Evolutionary conservation across 1,140 invertebrate species (phyloP).

Genomic region (Rhopalosiphum padi): DNA sequence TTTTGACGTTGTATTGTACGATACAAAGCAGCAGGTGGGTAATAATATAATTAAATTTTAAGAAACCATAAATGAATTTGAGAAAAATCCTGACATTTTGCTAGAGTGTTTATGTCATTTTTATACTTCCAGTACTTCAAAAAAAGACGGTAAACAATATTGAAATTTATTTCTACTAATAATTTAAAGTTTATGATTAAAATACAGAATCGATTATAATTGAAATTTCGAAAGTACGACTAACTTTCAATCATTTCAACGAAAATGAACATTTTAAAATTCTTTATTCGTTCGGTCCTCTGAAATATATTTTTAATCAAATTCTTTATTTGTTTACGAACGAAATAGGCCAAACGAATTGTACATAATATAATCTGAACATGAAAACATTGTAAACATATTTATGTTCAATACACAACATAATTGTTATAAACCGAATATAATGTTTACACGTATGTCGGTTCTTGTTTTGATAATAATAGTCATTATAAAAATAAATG

Average conservation of each 20-base stretch:
- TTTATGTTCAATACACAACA: background rate
- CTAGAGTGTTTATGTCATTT: background rate
- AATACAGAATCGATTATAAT: background rate
- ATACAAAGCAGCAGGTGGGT: background rate
- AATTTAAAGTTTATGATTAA: conserved; percentile 10
- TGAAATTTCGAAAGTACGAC: background rate
- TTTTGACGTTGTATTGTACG: background rate
- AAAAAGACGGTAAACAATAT: background rate
- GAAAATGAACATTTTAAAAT: background rate
- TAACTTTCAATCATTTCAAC: background rate
- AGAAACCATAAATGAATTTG: background rate
- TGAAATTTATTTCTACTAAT: background rate
- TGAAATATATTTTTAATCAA: background rate
- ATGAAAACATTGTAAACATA: background rate
- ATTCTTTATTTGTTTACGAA: background rate
- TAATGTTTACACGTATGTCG: background rate
- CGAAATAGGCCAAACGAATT: background rate
- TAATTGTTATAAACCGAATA: background rate
- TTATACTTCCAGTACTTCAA: background rate
- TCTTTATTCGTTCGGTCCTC: background rate
- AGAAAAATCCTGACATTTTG: background rate
- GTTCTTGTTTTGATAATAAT: background rate
- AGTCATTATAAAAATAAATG: background rate
- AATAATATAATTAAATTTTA: background rate
- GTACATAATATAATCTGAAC: background rate